Percentiles rank a stretch among this genome's conserved stretches.
phyloP scores from a whole-genome alignment of 1,140 invertebrate species.

The Ceratoteleas bidentatus region DNA sequence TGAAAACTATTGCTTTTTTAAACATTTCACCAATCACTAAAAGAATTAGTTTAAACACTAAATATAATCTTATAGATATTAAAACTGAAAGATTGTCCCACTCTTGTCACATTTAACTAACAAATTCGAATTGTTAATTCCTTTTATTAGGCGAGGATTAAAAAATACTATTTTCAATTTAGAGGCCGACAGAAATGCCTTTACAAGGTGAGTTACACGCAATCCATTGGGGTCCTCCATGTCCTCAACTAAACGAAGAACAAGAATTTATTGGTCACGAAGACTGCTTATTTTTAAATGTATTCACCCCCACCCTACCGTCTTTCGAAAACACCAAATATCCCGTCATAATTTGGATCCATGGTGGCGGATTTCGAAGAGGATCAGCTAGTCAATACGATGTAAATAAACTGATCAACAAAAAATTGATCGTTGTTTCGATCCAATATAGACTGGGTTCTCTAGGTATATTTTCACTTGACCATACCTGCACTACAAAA shows the following conservation, averaged over 20 bases:
- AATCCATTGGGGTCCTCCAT: conserved; percentile 81
- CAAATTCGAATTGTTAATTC: no score
- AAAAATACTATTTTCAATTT: conserved; percentile 18
- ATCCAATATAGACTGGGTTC: conserved; percentile 91
- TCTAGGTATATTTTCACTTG: conserved; percentile 81
- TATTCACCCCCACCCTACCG: conserved; percentile 87
- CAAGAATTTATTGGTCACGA: conserved; percentile 82
- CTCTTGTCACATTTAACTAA: no score
- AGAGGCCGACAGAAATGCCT: conserved; percentile 80
- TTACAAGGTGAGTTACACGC: conserved; percentile 83
- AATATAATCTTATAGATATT: no score
- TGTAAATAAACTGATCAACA: conserved; percentile 83
- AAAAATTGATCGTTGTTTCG: conserved; percentile 88
- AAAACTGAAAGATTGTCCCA: no score
- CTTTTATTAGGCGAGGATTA: no score
- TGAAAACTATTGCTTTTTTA: no score
- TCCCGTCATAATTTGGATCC: conserved; percentile 85
- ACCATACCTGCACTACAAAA: no score
- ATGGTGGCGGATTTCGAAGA: conserved; percentile 84
- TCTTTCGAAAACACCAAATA: conserved; percentile 79
- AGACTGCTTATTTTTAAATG: conserved; percentile 91
- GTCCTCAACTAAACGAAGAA: conserved; percentile 82
- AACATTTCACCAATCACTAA: no score
- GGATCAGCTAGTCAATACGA: conserved; percentile 86
- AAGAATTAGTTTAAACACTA: no score